These are phyloP conservation scores for Hippocampus kuda DNA, from an alignment of 2,797 vertebrate genomes.

Conservation along the genomic window DNA sequence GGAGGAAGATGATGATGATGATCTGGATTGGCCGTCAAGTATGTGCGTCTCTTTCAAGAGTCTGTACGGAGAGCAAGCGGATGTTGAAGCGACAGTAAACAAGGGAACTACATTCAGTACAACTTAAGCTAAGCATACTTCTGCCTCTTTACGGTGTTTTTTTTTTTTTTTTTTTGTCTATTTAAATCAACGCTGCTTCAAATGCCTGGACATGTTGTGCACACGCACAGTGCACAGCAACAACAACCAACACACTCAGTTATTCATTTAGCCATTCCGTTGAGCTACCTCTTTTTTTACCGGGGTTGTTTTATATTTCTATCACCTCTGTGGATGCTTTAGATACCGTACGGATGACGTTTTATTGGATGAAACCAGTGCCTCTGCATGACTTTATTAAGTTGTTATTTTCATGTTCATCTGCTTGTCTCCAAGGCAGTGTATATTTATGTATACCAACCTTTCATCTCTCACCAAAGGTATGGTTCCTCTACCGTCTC, in stretches of 20 bases:
- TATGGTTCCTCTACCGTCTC: slow-evolving; percentile 45
- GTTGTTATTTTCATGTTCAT: slow-evolving; percentile 14
- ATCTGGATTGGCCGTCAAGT: slow-evolving; percentile 20
- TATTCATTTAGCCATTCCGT: slow-evolving; percentile 63
- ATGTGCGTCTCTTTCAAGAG: slow-evolving; percentile 27
- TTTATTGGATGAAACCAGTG: slow-evolving; percentile 41
- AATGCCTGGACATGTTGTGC: slow-evolving; percentile 51
- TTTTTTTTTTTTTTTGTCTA: slow-evolving; percentile 52
- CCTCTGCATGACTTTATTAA: slow-evolving; percentile 48
- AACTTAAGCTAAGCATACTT: slow-evolving; percentile 46
- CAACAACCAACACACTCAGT: slow-evolving; percentile 51
- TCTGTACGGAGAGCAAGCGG: slow-evolving; percentile 41
- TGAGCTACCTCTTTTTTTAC: slow-evolving; percentile 65
- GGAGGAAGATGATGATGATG: slow-evolving; percentile 31
- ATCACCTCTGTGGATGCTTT: slow-evolving; percentile 48
- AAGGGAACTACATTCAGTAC: slow-evolving; percentile 50
- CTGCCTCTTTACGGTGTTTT: slow-evolving; percentile 51
- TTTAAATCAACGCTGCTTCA: slow-evolving; percentile 66
- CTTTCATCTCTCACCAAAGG: slow-evolving; percentile 60
- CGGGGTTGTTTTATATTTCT: slow-evolving; percentile 57
- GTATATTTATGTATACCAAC: slow-evolving; percentile 41
- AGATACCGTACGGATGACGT: slow-evolving; percentile 39
- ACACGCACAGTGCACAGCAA: slow-evolving; percentile 23
- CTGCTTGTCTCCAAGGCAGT: slow-evolving; percentile 47
- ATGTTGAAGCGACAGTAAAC: slow-evolving; percentile 36